Evolutionary conservation across 2,113 vertebrate species (phyloP).

Genomic region (Phocoena sinus): DNA sequence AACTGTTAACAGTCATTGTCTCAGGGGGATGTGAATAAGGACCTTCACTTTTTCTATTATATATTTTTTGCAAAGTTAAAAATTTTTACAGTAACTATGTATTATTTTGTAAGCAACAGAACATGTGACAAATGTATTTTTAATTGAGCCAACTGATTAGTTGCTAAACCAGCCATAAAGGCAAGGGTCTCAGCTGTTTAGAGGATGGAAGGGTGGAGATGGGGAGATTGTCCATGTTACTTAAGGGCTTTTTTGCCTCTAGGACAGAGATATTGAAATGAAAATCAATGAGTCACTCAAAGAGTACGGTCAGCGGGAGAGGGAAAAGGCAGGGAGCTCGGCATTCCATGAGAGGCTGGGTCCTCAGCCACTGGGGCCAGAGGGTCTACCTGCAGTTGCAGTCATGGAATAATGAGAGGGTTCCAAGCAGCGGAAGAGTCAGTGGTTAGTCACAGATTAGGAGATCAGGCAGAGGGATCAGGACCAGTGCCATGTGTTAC

Average conservation of each 20-base stretch:
- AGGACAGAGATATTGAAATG: not conserved
- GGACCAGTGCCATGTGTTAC: not conserved
- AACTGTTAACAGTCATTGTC: not conserved
- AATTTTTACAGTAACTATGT: not conserved
- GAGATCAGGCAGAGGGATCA: not conserved
- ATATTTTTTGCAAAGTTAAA: not conserved
- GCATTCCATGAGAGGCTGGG: not conserved
- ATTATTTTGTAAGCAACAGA: not conserved
- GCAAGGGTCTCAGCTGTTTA: not conserved
- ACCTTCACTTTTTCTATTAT: not conserved
- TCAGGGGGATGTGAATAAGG: not conserved
- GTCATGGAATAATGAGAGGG: not conserved
- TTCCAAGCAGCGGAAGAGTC: not conserved
- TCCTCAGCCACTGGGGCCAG: not conserved
- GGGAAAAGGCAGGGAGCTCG: not conserved
- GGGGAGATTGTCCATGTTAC: not conserved
- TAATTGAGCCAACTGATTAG: not conserved
- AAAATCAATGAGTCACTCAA: slow-evolving; percentile 18
- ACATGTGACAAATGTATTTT: not conserved
- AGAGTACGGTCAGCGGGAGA: not conserved
- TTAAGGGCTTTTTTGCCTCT: not conserved
- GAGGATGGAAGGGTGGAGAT: not conserved
- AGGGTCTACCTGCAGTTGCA: not conserved
- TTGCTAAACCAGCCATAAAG: not conserved
- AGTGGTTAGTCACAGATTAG: not conserved